phyloP scores from a whole-genome alignment of 2,113 vertebrate genomes.

The Arothron firmamentum region DNA sequence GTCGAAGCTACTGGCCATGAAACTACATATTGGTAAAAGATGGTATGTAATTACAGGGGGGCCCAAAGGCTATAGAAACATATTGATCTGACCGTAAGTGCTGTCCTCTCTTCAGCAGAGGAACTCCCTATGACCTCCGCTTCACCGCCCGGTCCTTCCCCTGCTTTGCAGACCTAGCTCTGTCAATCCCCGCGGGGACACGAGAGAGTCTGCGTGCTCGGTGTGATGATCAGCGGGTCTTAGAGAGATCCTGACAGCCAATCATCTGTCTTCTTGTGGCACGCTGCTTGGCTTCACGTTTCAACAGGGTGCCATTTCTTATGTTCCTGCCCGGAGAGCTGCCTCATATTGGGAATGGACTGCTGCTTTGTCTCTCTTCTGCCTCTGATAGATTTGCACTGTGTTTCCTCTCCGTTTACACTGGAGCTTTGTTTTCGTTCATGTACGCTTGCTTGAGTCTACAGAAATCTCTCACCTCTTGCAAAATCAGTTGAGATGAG shows the following conservation, averaged over 20 bases:
- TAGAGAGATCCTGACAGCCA: constrained; percentile 59
- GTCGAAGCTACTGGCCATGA: constrained; percentile 22
- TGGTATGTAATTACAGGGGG: not conserved
- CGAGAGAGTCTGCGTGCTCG: constrained; percentile 46
- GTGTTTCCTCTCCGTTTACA: constrained; percentile 32
- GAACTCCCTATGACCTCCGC: constrained; percentile 52
- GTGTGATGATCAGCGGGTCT: constrained; percentile 66
- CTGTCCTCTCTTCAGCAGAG: constrained; percentile 16
- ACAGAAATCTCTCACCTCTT: constrained; percentile 14
- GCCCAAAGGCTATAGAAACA: no score
- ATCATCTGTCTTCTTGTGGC: constrained; percentile 59
- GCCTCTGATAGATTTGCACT: constrained; percentile 45
- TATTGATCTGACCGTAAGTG: constrained; percentile 2
- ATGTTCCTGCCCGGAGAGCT: constrained; percentile 54
- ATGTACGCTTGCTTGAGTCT: constrained; percentile 11
- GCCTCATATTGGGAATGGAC: constrained; percentile 57
- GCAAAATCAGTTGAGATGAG: constrained; percentile 54
- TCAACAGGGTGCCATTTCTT: constrained; percentile 56
- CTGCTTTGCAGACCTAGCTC: constrained; percentile 37
- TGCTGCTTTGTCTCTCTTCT: constrained; percentile 48
- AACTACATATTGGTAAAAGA: constrained; percentile 12
- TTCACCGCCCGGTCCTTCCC: constrained; percentile 24
- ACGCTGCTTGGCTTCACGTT: constrained; percentile 59
- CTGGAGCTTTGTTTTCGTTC: constrained; percentile 37
- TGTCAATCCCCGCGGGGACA: constrained; percentile 38